phyloP scores from a whole-genome alignment of 2,113 vertebrate genomes.

The Trogon surrucura region DNA sequence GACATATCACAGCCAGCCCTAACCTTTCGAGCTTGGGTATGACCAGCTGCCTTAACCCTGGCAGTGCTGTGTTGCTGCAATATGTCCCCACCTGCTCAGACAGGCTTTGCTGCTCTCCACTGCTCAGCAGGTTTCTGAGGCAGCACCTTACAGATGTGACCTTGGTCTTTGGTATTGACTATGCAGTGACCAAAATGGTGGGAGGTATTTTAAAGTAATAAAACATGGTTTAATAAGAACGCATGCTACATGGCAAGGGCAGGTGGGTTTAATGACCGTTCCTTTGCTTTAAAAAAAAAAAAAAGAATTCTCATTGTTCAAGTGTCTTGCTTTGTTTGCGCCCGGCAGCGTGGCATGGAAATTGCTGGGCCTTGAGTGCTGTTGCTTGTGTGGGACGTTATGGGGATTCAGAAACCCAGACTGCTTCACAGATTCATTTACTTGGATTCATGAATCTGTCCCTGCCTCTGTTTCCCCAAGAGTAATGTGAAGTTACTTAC shows the following conservation, averaged over 20 bases:
- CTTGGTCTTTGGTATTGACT: not conserved
- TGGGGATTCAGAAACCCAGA: not conserved
- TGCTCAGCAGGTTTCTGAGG: not conserved
- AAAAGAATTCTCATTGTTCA: not conserved
- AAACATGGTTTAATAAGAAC: not conserved
- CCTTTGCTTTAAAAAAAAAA: not conserved
- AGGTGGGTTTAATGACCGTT: not conserved
- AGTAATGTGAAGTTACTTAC: slow-evolving; percentile 35
- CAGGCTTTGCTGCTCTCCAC: not conserved
- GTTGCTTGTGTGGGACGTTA: not conserved
- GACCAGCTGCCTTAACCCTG: not conserved
- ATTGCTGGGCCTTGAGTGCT: not conserved
- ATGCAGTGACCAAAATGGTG: not conserved
- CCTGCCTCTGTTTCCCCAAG: slow-evolving; percentile 52
- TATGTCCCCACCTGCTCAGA: not conserved
- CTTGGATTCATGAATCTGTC: slow-evolving; percentile 36
- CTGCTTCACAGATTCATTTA: slow-evolving; percentile 2
- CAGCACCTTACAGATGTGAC: not conserved
- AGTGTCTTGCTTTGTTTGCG: not conserved
- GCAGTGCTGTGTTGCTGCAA: not conserved
- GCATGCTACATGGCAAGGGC: not conserved
- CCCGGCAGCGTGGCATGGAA: not conserved
- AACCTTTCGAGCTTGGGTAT: not conserved
- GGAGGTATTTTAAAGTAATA: not conserved
- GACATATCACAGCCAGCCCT: not conserved